Percentiles rank a stretch among this genome's conserved stretches.
phyloP scores from a whole-genome alignment of 1,140 invertebrate genomes.

The Megalopta genalis region DNA sequence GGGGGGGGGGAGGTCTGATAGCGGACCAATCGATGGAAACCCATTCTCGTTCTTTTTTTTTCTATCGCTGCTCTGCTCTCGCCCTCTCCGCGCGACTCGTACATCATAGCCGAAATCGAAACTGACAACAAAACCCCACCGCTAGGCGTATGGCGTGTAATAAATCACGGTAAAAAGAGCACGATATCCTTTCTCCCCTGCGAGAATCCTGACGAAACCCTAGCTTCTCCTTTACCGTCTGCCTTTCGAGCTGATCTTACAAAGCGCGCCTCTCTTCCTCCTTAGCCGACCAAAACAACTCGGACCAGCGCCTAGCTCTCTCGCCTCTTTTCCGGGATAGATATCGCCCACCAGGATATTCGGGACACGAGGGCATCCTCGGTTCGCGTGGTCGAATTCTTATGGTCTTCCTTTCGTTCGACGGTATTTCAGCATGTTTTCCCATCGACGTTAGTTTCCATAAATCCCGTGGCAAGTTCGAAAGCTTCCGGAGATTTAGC shows the following conservation, averaged over 20 bases:
- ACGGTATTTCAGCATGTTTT: no score
- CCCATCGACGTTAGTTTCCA: no score
- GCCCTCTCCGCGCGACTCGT: conserved; percentile 29
- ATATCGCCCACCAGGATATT: conserved; percentile 6
- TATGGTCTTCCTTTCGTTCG: no score
- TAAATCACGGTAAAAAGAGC: conserved; percentile 58
- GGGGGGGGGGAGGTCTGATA: no score
- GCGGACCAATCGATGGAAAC: conserved; percentile 50
- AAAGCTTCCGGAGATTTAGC: no score
- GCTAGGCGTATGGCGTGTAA: conserved; percentile 46
- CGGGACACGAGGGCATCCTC: background rate
- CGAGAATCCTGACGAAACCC: conserved; percentile 40
- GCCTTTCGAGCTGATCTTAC: conserved; percentile 42
- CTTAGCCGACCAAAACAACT: background rate
- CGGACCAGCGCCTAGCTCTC: background rate
- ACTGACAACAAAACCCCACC: conserved; percentile 60
- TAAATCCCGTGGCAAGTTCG: no score
- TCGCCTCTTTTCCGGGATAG: background rate
- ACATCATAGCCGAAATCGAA: conserved; percentile 62
- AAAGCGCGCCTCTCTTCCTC: conserved; percentile 32
- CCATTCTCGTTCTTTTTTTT: conserved; percentile 30
- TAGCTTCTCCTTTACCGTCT: conserved; percentile 37
- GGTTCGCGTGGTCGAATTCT: no score
- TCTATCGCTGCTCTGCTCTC: background rate
- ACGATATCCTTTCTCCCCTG: conserved; percentile 31